Evolutionary conservation across 2,797 vertebrate species (phyloP).

Genomic region (Oceanodroma leucorhoa): DNA sequence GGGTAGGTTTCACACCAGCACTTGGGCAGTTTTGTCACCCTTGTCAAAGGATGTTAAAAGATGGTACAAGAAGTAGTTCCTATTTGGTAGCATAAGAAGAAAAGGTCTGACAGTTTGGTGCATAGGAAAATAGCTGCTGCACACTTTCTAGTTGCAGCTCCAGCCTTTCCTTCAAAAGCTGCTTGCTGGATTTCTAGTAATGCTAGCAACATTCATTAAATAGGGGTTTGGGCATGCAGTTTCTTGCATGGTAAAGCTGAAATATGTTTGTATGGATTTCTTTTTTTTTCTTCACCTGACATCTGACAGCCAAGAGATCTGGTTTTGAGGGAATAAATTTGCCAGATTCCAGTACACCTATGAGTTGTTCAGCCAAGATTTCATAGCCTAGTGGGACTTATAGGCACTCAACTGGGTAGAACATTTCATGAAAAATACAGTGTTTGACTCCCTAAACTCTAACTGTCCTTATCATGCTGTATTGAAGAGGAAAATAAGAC

Average conservation of each 20-base stretch:
- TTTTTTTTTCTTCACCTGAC: fast-evolving
- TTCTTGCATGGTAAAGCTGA: not conserved
- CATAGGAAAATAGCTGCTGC: not conserved
- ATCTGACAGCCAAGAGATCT: not conserved
- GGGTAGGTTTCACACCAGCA: not conserved
- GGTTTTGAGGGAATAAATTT: not conserved
- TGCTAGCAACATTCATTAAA: not conserved
- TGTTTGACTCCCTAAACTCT: not conserved
- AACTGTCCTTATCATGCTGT: not conserved
- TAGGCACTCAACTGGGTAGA: not conserved
- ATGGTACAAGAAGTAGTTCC: not conserved
- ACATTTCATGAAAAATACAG: not conserved
- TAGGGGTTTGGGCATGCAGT: not conserved
- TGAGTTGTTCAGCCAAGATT: not conserved
- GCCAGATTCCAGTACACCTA: not conserved
- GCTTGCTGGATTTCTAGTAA: not conserved
- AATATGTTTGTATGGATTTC: not conserved
- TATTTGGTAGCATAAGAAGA: not conserved
- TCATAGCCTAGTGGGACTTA: not conserved
- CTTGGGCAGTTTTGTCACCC: not conserved
- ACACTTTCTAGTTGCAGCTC: not conserved
- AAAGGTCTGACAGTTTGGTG: not conserved
- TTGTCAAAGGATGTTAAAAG: not conserved
- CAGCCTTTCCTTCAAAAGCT: not conserved
- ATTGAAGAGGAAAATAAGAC: not conserved